Evolutionary conservation across 1,140 invertebrate species (phyloP).

Genomic region (Drosophila asahinai): DNA sequence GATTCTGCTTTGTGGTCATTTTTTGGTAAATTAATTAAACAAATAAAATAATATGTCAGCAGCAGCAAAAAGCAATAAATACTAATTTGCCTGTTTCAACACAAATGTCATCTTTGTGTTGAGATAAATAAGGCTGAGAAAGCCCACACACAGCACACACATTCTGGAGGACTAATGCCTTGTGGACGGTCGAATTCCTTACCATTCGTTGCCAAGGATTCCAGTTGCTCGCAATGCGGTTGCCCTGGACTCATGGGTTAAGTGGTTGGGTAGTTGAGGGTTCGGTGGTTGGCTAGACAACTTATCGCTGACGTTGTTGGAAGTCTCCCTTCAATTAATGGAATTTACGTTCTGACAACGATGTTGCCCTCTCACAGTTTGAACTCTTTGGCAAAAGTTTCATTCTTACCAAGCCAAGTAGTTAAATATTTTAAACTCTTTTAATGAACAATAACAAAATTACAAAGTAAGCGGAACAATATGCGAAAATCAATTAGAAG

Average conservation of each 20-base stretch:
- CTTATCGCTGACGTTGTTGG: constrained; percentile 39
- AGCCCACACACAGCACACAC: constrained; percentile 26
- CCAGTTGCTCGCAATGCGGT: constrained; percentile 45
- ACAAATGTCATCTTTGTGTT: constrained; percentile 79
- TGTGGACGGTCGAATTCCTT: constrained; percentile 26
- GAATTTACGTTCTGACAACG: constrained; percentile 7
- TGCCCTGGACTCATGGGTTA: constrained; percentile 29
- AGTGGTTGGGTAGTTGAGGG: constrained; percentile 31
- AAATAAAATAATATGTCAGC: constrained; percentile 84
- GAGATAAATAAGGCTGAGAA: constrained; percentile 60
- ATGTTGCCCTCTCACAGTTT: not conserved
- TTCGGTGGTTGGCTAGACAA: constrained; percentile 50
- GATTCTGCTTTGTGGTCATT: constrained; percentile 69
- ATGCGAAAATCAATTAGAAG: no score
- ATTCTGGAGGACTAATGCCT: constrained; percentile 30
- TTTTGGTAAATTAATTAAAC: constrained; percentile 83
- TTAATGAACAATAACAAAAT: not conserved
- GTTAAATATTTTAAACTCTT: no score
- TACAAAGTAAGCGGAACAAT: not conserved
- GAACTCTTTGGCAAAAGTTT: not conserved
- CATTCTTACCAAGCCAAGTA: no score
- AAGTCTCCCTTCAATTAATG: constrained; percentile 32
- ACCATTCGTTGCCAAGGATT: constrained; percentile 43
- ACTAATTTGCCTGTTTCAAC: constrained; percentile 84
- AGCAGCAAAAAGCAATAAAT: constrained; percentile 78